A percentile compares a stretch with the other conserved stretches of the same genome.
Evolutionary conservation across 2,113 vertebrate genomes (phyloP).

Genomic region (Centrocercus urophasianus): DNA sequence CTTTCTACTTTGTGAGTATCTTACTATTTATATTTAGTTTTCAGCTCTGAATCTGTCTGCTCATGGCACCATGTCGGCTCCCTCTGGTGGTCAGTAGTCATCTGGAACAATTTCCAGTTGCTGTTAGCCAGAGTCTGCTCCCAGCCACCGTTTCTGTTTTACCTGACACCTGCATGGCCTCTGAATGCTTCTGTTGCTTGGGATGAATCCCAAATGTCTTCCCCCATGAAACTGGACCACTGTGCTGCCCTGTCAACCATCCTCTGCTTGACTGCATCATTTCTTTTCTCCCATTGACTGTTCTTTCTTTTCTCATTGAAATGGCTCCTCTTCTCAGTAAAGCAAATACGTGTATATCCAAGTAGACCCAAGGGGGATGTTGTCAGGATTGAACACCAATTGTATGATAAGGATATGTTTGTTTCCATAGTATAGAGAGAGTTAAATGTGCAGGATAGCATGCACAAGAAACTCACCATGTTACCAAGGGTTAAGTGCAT

Average conservation of each 20-base stretch:
- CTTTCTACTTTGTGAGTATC: not conserved
- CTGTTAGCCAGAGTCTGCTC: accelerated
- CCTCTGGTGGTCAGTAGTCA: constrained; percentile 20
- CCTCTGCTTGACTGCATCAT: accelerated
- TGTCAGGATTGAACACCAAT: not conserved
- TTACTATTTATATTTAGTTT: not conserved
- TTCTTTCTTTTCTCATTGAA: not conserved
- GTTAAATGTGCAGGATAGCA: not conserved
- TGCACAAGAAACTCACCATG: not conserved
- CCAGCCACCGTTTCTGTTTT: not conserved
- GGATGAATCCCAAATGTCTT: not conserved
- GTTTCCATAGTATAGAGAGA: not conserved
- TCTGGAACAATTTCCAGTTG: not conserved
- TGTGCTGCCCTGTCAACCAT: not conserved
- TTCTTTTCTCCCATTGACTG: not conserved
- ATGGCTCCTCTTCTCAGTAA: not conserved
- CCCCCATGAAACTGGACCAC: not conserved
- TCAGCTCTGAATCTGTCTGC: not conserved
- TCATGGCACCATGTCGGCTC: not conserved
- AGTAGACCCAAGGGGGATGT: not conserved
- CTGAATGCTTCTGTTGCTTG: not conserved
- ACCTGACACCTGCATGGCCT: not conserved
- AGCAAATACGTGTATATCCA: not conserved
- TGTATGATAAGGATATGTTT: not conserved
- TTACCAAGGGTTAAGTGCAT: constrained; percentile 7